phyloP scores from a whole-genome alignment of 2,797 vertebrate species.

The Prionace glauca region DNA sequence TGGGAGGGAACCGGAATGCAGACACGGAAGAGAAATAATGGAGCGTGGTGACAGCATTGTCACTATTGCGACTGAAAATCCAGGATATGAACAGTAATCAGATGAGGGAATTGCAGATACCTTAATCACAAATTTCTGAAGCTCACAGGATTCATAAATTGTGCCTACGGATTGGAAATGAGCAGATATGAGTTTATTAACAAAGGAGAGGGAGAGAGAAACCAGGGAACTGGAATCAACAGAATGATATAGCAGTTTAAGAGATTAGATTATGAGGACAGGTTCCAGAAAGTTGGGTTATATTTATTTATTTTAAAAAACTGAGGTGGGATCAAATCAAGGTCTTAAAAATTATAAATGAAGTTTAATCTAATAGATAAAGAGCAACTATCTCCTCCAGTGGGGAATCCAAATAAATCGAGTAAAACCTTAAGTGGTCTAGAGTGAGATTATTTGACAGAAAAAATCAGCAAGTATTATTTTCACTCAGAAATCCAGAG shows the following conservation, averaged over 20 bases:
- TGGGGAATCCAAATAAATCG: background rate
- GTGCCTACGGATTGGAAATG: background rate
- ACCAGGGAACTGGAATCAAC: background rate
- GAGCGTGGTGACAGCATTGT: too few species aligned
- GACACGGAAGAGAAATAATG: too few species aligned
- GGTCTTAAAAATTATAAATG: background rate
- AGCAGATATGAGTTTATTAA: background rate
- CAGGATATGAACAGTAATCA: background rate
- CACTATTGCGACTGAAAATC: background rate
- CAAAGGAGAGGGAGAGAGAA: background rate
- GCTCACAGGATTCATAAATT: background rate
- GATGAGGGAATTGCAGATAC: background rate
- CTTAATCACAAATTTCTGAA: background rate
- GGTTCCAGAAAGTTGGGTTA: background rate
- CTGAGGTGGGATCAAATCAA: background rate
- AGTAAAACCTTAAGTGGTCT: background rate
- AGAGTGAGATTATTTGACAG: background rate
- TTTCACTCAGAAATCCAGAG: background rate
- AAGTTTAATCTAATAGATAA: background rate
- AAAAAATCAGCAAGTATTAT: background rate
- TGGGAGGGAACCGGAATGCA: too few species aligned
- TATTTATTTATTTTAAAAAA: background rate
- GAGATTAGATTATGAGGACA: background rate
- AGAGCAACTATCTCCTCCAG: background rate
- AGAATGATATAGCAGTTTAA: background rate